Evolutionary conservation across 2,888 invertebrate species (phyloP), one percentile per base, ranked within the genome.

Genomic region (Stenoptilia bipunctidactyla): DNA sequence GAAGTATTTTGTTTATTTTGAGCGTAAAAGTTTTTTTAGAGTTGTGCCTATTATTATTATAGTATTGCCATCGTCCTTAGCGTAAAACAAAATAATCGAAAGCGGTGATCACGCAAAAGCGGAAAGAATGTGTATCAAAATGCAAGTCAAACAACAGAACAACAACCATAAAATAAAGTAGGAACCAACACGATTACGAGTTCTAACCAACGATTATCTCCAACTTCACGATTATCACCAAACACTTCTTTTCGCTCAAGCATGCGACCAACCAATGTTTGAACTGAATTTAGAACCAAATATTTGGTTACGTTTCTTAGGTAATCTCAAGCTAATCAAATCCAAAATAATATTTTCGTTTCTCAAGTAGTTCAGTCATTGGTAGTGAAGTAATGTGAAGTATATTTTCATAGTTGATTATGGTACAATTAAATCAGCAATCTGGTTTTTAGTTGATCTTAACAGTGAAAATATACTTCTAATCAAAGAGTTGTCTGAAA

Each of bases 101-200:
- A 83, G 83, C 83, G 58, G 83, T 83, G 83, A 75, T 65, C 74
- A 82, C 83, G 80, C 83, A 72, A 63, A 83, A 83, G 83, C 83
- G 80, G 77, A 80, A 80, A 79, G 79, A 77, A 80, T 64, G 80
- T 80, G 82, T 77, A 65, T 68, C 57, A 70, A 67, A 59, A 75
- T 69, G 57, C 61, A 63, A 66, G 60, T 68, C 59, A 66, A 61
- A 70, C 66, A 66, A 55, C 61, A 62, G 68, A 64, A 79, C 67
- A 74, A 75, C 67, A 68, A 62, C 64, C 56, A 69, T 56, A 60
- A 67, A 60, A 64, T 58, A 67, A 66, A 67, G 57, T 37, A 15
- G 40, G 13, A 34, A 50, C 45, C 41, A 57, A 72, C 67, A 77
- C 71, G 60, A 55, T 65, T 69, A 79, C 71, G 72, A 58, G 57